phyloP scores from a whole-genome alignment of 2,888 invertebrate species.

The Homarus gammarus region DNA sequence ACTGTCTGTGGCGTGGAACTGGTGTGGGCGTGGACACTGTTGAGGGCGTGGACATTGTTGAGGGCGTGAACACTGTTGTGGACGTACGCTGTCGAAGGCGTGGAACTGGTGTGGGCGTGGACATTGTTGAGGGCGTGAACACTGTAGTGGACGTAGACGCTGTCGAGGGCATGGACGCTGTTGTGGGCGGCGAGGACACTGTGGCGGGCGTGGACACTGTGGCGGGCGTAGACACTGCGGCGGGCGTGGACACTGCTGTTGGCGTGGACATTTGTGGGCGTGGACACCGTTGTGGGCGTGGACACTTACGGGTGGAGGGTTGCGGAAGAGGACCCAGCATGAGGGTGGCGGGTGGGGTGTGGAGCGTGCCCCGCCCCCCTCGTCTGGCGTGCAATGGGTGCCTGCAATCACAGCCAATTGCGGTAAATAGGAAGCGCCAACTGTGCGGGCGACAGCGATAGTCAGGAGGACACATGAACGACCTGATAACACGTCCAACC shows the following conservation, averaged over 20 bases:
- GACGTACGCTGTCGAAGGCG: too few relatives aligned
- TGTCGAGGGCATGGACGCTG: background rate
- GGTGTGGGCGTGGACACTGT: too few relatives aligned
- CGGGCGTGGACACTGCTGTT: background rate
- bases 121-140: too few relatives aligned
- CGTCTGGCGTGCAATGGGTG: slow-evolving; percentile 63
- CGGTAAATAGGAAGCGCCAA: slow-evolving; percentile 64
- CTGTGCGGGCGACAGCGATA: slow-evolving; percentile 55
- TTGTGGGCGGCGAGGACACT: background rate
- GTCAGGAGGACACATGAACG: slow-evolving; percentile 23
- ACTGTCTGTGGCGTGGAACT: too few relatives aligned
- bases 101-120: too few relatives aligned
- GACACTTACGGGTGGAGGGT: background rate
- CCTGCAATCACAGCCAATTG: slow-evolving; percentile 67
- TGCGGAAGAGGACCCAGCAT: background rate
- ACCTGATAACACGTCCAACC: slow-evolving; percentile 26
- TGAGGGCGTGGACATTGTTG: too few relatives aligned
- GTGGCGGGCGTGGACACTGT: background rate
- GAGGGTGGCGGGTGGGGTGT: background rate
- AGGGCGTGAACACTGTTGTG: too few relatives aligned
- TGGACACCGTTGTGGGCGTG: background rate
- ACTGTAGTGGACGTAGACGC: too few relatives aligned
- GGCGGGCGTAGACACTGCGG: too few relatives aligned
- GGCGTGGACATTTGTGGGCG: background rate
- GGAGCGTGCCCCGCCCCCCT: slow-evolving; percentile 56